Evolutionary conservation across 2,113 vertebrate species (phyloP), one percentile per base, ranked within the genome.

Genomic region (Chloropsis hardwickii): DNA sequence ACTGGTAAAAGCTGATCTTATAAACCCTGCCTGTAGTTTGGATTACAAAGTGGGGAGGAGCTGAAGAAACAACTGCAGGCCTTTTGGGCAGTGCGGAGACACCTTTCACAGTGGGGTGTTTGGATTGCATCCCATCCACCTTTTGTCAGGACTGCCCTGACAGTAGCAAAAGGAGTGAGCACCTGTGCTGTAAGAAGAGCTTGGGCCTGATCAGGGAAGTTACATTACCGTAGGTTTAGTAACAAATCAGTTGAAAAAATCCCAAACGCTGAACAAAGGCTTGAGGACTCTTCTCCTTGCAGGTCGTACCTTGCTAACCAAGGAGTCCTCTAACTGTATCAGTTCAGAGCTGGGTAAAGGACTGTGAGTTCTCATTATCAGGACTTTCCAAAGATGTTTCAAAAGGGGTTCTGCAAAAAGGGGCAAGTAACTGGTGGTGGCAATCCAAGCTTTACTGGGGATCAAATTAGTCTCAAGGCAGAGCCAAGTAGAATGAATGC

Each of bases 21-120:
- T 82, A 83, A 65, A 16, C 9, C 9, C 44, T 44, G 17, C 53
- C 25, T 58, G 44, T 77, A 18, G 21, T 67, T 67, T 37, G 33
- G 31, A 11, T 67, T 31, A 51, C 0, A 0, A 60, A 60, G 53
- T 8, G 22, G 27, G 45, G 27, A 67, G 27, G 37, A 37, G 62
- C 31, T 58, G 71, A 67, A 67, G 31, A 86, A 86, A 51, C 17
- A 44, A 31, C 27, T 27, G 27, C 72, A 60, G 53, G 31, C 33
- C 21, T 67, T 86, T 51, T 6, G 14, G 22, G 22, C 27, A 67
- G 21, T 0, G 0, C 0, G 0, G 27, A 51, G 53, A 44, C 21
- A 51, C 17, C 22, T 67, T 51, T 51, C 22, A 31, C 27, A 33
- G 14, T 1, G 37, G 45, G 7, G 27, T 44, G 13, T 51, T 27